A percentile compares a stretch with the other conserved stretches of the same genome.
phyloP scores from a whole-genome alignment of 2,888 invertebrate species.

The Parapristionchus giblindavisi region DNA sequence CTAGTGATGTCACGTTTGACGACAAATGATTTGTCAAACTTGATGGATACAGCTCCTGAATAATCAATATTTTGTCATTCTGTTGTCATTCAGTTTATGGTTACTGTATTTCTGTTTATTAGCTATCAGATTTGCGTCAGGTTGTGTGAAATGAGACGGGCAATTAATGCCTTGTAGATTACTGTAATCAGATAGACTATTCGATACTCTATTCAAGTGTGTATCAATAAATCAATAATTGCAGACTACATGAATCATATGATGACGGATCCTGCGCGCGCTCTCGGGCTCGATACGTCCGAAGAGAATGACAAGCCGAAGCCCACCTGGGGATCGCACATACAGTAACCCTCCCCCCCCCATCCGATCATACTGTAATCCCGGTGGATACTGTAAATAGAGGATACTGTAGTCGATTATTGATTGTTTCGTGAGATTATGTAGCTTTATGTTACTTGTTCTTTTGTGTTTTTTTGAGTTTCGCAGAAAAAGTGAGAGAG shows the following conservation, averaged over 20 bases:
- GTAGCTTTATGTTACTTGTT: neutral
- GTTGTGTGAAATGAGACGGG: too few relatives aligned
- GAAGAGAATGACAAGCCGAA: conserved; percentile 18
- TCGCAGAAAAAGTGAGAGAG: conserved; percentile 22
- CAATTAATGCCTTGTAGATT: too few relatives aligned
- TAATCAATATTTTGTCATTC: too few relatives aligned
- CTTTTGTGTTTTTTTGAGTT: neutral
- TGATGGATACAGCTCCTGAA: too few relatives aligned
- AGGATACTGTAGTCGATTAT: neutral
- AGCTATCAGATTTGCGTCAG: too few relatives aligned
- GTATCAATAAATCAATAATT: too few relatives aligned
- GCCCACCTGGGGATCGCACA: conserved; percentile 25
- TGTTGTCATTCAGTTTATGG: too few relatives aligned
- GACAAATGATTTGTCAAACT: too few relatives aligned
- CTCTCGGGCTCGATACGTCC: conserved; percentile 14
- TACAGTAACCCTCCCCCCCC: conserved; percentile 26
- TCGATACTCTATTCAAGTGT: too few relatives aligned
- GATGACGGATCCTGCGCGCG: conserved; percentile 15
- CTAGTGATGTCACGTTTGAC: too few relatives aligned
- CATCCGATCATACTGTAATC: neutral
- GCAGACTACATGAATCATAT: neutral
- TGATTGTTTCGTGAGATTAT: neutral
- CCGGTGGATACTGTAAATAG: neutral
- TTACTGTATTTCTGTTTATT: too few relatives aligned
- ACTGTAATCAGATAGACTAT: too few relatives aligned